Conservation (phyloP, 2,888 invertebrate species). For the Malthinus seriepunctatus region DNA sequence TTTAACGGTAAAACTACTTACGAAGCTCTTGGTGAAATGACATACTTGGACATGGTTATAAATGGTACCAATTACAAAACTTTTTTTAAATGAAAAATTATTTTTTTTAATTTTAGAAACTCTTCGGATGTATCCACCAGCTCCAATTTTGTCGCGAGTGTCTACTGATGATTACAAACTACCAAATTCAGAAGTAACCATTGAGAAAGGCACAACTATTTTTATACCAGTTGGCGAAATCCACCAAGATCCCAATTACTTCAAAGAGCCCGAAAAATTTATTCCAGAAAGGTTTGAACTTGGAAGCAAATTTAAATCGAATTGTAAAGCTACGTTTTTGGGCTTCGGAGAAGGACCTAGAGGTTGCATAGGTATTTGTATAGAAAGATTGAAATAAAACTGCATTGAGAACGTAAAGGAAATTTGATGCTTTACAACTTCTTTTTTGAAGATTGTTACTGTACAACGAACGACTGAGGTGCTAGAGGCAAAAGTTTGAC, state of each 20-base stretch:
- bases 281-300: slow-evolving; percentile 64
- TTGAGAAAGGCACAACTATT: slow-evolving; percentile 36
- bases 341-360: slow-evolving; percentile 63
- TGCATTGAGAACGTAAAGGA: no score
- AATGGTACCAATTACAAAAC: slow-evolving; percentile 33
- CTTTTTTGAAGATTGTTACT: no score
- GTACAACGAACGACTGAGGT: no score
- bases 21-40: slow-evolving; percentile 55
- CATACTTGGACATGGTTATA: slow-evolving; percentile 54
- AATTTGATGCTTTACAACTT: no score
- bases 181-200: slow-evolving; percentile 35
- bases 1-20: slow-evolving; percentile 53
- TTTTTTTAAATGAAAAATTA: neutral
- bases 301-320: slow-evolving; percentile 53
- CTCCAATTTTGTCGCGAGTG: slow-evolving; percentile 36
- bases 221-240: slow-evolving; percentile 39
- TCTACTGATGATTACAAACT: slow-evolving; percentile 39
- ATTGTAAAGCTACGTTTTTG: slow-evolving; percentile 51
- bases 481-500: no score
- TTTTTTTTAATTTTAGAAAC: slow-evolving; percentile 44
- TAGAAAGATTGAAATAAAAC: no score
- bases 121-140: slow-evolving; percentile 41
- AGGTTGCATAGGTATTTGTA: slow-evolving; percentile 62
- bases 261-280: slow-evolving; percentile 63
- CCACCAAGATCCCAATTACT: slow-evolving; percentile 42